A percentile compares a stretch with the other conserved stretches of the same genome.
phyloP scores from a whole-genome alignment of 2,888 invertebrate species.

The Selenia dentaria region DNA sequence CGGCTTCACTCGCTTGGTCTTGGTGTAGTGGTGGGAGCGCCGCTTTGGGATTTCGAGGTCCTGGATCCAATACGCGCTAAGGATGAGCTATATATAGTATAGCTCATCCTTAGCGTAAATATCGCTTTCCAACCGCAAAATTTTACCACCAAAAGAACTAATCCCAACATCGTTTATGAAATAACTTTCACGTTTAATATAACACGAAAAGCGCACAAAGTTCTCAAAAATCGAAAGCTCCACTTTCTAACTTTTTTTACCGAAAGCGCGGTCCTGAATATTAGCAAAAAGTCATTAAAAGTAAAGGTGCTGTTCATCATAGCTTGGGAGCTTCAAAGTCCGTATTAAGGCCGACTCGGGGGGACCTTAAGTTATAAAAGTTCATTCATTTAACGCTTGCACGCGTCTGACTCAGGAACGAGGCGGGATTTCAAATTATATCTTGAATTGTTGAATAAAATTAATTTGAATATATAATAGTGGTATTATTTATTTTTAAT shows the following conservation, averaged over 20 bases:
- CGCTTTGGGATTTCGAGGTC: no score
- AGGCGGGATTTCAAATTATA: conserved; percentile 74
- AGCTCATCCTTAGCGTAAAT: no score
- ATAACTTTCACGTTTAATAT: conserved; percentile 31
- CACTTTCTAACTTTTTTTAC: conserved; percentile 61
- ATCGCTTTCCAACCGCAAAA: no score
- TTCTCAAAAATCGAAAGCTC: conserved; percentile 53
- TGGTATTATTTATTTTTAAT: no score
- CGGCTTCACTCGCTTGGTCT: no score
- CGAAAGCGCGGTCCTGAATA: conserved; percentile 62
- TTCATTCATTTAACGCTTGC: conserved; percentile 83
- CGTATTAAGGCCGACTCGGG: conserved; percentile 70
- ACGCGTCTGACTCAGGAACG: conserved; percentile 58
- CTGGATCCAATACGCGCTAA: no score
- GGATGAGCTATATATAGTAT: no score
- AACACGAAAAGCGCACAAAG: conserved; percentile 28
- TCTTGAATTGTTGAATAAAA: conserved; percentile 35
- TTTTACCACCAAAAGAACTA: conserved; percentile 16
- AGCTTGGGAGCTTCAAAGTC: conserved; percentile 64
- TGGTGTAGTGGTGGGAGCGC: no score
- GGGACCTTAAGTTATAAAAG: conserved; percentile 78
- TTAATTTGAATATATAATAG: no score
- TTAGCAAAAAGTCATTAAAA: conserved; percentile 85
- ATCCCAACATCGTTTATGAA: conserved; percentile 28
- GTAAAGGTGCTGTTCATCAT: conserved; percentile 80